Percentiles rank a stretch among this genome's conserved stretches.
Conservation (phyloP, 2,888 invertebrate species). For the Phania funesta region DNA sequence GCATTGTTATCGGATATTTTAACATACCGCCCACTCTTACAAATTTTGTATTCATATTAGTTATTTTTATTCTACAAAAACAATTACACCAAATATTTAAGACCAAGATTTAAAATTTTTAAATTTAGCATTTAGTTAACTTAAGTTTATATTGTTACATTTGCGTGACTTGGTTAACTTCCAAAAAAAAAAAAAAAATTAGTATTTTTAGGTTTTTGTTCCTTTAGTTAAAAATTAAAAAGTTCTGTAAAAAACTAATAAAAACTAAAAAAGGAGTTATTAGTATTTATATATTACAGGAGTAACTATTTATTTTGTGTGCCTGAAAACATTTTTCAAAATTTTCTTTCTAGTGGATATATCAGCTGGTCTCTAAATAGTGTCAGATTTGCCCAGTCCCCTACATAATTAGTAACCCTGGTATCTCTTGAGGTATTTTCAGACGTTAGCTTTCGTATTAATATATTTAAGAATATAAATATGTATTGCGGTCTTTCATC, state of each 20-base stretch:
- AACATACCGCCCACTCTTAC: conserved; percentile 5
- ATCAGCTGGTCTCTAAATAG: no score
- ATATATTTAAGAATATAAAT: no score
- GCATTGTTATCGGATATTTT: conserved; percentile 32
- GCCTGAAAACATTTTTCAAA: no score
- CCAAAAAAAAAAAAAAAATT: not conserved
- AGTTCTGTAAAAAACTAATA: not conserved
- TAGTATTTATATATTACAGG: conserved; percentile 5
- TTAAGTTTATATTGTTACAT: conserved; percentile 28
- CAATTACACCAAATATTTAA: conserved; percentile 76
- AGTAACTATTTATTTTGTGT: no score
- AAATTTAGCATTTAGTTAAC: conserved; percentile 73
- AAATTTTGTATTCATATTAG: conserved; percentile 13
- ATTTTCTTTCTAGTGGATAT: no score
- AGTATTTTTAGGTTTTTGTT: conserved; percentile 50
- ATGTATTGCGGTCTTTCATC: no score
- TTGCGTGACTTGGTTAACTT: conserved; percentile 12
- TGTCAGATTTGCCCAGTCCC: no score
- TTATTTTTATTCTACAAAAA: conserved; percentile 24
- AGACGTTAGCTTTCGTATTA: no score
- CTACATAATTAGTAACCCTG: no score
- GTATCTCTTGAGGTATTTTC: no score
- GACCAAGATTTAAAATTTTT: conserved; percentile 72
- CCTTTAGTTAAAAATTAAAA: conserved; percentile 36
- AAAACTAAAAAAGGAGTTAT: not conserved